Evolutionary conservation across 2,113 vertebrate genomes (phyloP), one percentile per base, ranked within the genome.

Genomic region (Neofelis nebulosa): DNA sequence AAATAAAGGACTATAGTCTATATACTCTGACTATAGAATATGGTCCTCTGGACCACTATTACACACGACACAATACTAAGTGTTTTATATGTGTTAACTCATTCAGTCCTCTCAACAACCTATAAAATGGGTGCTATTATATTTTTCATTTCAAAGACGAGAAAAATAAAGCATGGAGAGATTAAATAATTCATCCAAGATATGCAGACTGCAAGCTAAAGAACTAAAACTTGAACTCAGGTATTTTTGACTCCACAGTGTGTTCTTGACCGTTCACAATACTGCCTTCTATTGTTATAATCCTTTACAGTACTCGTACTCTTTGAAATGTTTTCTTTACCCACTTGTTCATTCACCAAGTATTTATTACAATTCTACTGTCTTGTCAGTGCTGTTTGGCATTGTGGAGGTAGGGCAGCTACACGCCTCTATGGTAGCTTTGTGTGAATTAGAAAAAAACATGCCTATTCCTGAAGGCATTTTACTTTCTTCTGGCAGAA

Each of bases 311-410:
- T n/a, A 52, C 80, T 21, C 5, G 12, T 7, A 45, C 15, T 89
- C 82, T 97, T 89, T 89, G 69, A 95, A 84, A 84, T 66, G n/a
- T 65, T 87, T 95, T 84, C 52, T 76, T 36, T 48, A 73, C 38
- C 71, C n/a, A 69, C 69, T 93, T 81, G 45, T 78, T 85, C 79
- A 91, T 66, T 97, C 65, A 73, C 13, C 13, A 94, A 83, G 68
- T 61, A 36, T 94, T 96, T 94, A 87, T 92, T 71, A 84, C 66
- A 79, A 87, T 55, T 76, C 50, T 81, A 73, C 87, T 94, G 36
- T 55, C 57, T 89, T 83, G 86, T 90, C 55, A 73, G 71, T 19
- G 55, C 36, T 93, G 33, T 86, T 41, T 50, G 33, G 74, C 33
- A 16, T n/a, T 96, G 74, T 93, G 65, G 33, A 63, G 18, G 27